Percentiles rank a stretch among this genome's conserved stretches.
Evolutionary conservation across 2,888 invertebrate species (phyloP).

Genomic region (Drosophila algonquin): DNA sequence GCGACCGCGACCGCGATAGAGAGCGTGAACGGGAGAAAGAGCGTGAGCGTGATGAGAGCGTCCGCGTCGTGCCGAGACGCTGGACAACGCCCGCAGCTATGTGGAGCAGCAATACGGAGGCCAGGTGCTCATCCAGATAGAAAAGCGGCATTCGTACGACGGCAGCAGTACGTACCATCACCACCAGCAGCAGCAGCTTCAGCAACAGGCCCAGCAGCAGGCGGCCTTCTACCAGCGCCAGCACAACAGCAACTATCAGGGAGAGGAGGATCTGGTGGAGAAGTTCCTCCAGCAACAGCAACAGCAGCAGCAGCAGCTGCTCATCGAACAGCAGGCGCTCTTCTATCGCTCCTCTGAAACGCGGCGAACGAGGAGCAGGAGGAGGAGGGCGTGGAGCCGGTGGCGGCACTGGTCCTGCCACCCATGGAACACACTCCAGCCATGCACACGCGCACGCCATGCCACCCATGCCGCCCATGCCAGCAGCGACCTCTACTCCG

Average conservation of each 20-base stretch:
- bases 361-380: constrained; percentile 59
- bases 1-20: constrained; percentile 55
- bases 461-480: constrained; percentile 63
- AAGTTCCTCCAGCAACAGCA: constrained; percentile 60
- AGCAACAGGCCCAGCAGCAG: constrained; percentile 51
- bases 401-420: constrained; percentile 52
- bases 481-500: constrained; percentile 88
- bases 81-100: constrained; percentile 81
- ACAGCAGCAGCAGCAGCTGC: constrained; percentile 68
- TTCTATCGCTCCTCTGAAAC: constrained; percentile 85
- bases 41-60: constrained; percentile 67
- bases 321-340: constrained; percentile 73
- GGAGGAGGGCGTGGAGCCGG: constrained; percentile 20
- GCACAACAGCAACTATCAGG: constrained; percentile 70
- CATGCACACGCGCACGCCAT: constrained; percentile 58
- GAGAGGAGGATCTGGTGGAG: constrained; percentile 36
- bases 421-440: not conserved
- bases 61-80: constrained; percentile 79
- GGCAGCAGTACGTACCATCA: constrained; percentile 77
- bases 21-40: constrained; percentile 44
- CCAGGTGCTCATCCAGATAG: constrained; percentile 61
- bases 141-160: constrained; percentile 81
- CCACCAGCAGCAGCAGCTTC: constrained; percentile 69
- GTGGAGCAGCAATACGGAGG: constrained; percentile 77
- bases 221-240: constrained; percentile 66